Percentiles rank a stretch among this genome's conserved stretches.
Evolutionary conservation across 2,113 vertebrate genomes (phyloP).

Genomic region (Telmatochromis bifrenatus): DNA sequence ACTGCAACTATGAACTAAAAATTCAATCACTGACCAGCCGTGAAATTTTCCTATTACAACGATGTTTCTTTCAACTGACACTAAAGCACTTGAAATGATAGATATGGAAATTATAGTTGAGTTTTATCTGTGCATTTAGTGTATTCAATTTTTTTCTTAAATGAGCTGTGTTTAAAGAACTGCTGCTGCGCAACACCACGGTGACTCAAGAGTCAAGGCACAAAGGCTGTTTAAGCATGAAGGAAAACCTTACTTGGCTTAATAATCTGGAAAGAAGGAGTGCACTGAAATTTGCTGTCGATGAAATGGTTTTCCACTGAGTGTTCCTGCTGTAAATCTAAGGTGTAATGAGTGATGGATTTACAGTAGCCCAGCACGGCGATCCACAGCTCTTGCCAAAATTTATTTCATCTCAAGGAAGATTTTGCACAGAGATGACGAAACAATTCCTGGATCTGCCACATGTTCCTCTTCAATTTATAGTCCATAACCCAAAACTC

Average conservation of each 20-base stretch:
- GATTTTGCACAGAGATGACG: conserved; percentile 13
- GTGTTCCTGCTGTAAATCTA: neutral
- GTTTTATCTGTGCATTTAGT: neutral
- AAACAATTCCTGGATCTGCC: neutral
- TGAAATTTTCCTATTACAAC: fast-evolving
- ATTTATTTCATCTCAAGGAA: neutral
- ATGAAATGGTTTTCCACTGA: neutral
- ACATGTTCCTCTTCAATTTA: neutral
- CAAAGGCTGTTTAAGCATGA: neutral
- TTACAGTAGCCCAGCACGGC: neutral
- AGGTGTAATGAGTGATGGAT: conserved; percentile 3
- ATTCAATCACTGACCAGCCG: neutral
- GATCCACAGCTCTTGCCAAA: neutral
- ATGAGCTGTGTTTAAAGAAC: neutral
- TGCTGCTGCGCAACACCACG: neutral
- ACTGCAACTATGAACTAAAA: neutral
- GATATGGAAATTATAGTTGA: neutral
- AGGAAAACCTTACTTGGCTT: neutral
- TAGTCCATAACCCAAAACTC: neutral
- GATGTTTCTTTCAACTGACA: neutral
- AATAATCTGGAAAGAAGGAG: neutral
- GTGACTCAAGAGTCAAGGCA: neutral
- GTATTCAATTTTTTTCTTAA: neutral
- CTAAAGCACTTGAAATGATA: neutral
- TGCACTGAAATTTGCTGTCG: neutral